These are phyloP conservation scores for Pollenia angustigena DNA, from an alignment of 2,888 invertebrate genomes.

Conservation along the genomic window DNA sequence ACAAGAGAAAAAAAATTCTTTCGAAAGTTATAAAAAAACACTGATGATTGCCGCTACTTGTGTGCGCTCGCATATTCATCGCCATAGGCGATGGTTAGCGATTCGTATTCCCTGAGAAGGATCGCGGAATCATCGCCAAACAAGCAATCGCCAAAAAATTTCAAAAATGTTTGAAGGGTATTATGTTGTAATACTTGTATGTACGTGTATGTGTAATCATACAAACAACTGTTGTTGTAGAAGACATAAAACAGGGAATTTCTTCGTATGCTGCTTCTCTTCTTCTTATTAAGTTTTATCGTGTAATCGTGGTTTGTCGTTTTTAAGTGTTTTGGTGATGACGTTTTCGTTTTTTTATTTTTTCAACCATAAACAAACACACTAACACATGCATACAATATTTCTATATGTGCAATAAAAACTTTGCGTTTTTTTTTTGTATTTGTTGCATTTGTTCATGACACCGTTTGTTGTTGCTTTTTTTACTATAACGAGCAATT, in stretches of 20 bases:
- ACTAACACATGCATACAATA: neutral
- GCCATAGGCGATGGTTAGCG: no score
- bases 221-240: slow-evolving; percentile 14
- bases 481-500: slow-evolving; percentile 44
- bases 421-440: slow-evolving; percentile 69
- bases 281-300: slow-evolving; percentile 34
- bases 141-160: no score
- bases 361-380: slow-evolving; percentile 17
- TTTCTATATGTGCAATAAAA: slow-evolving; percentile 16
- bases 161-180: no score
- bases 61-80: no score
- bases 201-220: slow-evolving; percentile 60
- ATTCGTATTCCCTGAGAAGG: no score
- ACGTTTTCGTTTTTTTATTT: slow-evolving; percentile 62
- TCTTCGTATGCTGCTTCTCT: slow-evolving; percentile 55
- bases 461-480: slow-evolving; percentile 76
- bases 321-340: slow-evolving; percentile 68
- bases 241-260: slow-evolving; percentile 47
- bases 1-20: no score
- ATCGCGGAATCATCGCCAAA: no score
- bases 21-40: no score
- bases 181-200: slow-evolving; percentile 70
- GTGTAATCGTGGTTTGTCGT: slow-evolving; percentile 48
- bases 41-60: no score
- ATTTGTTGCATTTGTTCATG: slow-evolving; percentile 81